phyloP scores from a whole-genome alignment of 2,888 invertebrate species.

The Conchocele bisecta region DNA sequence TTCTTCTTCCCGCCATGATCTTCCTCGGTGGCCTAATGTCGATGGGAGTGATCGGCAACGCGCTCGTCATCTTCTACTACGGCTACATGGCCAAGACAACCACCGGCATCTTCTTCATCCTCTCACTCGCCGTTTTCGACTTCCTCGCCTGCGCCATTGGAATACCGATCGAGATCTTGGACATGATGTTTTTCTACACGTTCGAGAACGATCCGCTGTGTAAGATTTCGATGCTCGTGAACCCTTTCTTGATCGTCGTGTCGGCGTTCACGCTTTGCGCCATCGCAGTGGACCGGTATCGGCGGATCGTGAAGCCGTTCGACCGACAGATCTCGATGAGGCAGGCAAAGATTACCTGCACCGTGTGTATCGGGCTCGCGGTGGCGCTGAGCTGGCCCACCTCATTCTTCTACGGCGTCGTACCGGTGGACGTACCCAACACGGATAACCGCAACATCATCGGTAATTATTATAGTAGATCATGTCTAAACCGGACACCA shows the following conservation, averaged over 20 bases:
- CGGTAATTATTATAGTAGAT: no score
- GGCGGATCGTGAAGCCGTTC: constrained; percentile 56
- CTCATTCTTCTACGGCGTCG: constrained; percentile 48
- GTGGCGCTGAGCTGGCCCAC: constrained; percentile 53
- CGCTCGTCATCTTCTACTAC: constrained; percentile 66
- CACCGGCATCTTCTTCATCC: constrained; percentile 66
- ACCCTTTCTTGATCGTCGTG: constrained; percentile 58
- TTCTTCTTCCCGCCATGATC: constrained; percentile 65
- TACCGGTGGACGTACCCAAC: constrained; percentile 37
- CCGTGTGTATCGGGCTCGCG: constrained; percentile 32
- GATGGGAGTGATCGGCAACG: constrained; percentile 68
- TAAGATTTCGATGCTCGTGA: constrained; percentile 63
- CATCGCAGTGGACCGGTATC: constrained; percentile 67
- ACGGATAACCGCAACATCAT: no score
- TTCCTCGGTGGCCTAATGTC: constrained; percentile 64
- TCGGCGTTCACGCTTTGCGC: constrained; percentile 63
- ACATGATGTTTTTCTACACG: constrained; percentile 64
- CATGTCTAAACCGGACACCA: no score
- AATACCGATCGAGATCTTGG: constrained; percentile 71
- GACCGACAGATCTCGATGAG: constrained; percentile 49
- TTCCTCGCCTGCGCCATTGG: constrained; percentile 63
- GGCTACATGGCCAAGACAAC: constrained; percentile 55
- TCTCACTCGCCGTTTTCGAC: constrained; percentile 67
- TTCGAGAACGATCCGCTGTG: constrained; percentile 65
- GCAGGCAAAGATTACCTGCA: constrained; percentile 54